These are phyloP conservation scores for Mungos mungo DNA, from an alignment of 2,113 vertebrate genomes.

Conservation along the genomic window DNA sequence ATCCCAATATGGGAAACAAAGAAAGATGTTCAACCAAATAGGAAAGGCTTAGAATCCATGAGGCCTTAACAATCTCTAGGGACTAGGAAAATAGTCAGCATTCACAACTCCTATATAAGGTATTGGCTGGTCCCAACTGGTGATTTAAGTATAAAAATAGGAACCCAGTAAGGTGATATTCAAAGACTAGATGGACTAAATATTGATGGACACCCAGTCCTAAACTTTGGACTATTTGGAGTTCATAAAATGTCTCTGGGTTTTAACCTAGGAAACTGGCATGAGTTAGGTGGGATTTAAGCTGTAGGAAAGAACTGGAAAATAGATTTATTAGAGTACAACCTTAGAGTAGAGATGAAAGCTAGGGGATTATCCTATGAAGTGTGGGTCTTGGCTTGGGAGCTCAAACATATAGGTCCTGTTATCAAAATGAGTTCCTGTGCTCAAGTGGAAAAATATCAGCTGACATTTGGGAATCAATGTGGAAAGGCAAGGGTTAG, in stretches of 20 bases:
- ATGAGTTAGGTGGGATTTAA: neutral
- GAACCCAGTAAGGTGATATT: neutral
- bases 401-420: neutral
- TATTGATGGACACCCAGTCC: neutral
- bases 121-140: neutral
- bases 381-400: neutral
- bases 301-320: neutral
- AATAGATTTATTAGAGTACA: conserved; percentile 16
- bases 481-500: neutral
- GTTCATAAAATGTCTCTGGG: neutral
- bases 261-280: conserved; percentile 21
- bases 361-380: neutral
- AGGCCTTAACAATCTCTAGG: neutral
- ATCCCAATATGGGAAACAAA: neutral
- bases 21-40: neutral
- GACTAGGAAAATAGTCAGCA: neutral
- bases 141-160: neutral
- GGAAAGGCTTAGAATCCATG: neutral
- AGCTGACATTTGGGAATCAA: neutral
- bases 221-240: neutral
- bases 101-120: neutral
- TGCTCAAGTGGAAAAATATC: neutral
- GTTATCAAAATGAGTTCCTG: neutral
- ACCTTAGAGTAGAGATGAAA: neutral
- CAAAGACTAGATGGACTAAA: neutral